phyloP scores from a whole-genome alignment of 2,888 invertebrate genomes.

The Cataglyphis altisquamis region DNA sequence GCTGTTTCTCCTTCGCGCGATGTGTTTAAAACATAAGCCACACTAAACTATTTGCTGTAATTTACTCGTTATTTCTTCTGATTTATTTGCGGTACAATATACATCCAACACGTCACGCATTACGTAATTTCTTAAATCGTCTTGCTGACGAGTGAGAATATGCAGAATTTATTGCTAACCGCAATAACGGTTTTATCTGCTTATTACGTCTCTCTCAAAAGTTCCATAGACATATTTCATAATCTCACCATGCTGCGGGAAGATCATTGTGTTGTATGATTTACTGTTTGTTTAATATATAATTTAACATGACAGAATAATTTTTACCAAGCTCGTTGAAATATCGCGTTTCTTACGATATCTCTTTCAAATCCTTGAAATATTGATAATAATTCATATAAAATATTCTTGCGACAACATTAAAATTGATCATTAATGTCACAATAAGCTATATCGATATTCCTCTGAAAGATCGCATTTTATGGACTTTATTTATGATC shows the following conservation, averaged over 20 bases:
- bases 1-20: conserved; percentile 33
- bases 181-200: conserved; percentile 60
- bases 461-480: not conserved
- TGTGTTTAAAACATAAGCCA: conserved; percentile 44
- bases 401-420: not conserved
- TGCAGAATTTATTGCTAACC: conserved; percentile 63
- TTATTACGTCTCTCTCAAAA: conserved; percentile 44
- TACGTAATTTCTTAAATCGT: conserved; percentile 58
- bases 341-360: not conserved
- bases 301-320: conserved; percentile 43
- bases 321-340: conserved; percentile 43
- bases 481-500: not conserved
- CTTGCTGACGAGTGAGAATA: conserved; percentile 41
- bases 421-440: not conserved
- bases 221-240: not conserved
- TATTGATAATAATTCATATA: not conserved
- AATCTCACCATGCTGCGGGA: conserved; percentile 62
- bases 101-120: conserved; percentile 59
- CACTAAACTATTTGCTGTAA: conserved; percentile 10
- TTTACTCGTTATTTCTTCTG: conserved; percentile 38
- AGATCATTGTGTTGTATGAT: conserved; percentile 63
- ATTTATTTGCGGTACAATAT: conserved; percentile 43
- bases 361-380: conserved; percentile 20
- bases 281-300: conserved; percentile 61
- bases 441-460: conserved; percentile 9